A percentile compares a stretch with the other conserved stretches of the same genome.
Evolutionary conservation across 2,888 invertebrate genomes (phyloP).

Genomic region (Noctua janthe): DNA sequence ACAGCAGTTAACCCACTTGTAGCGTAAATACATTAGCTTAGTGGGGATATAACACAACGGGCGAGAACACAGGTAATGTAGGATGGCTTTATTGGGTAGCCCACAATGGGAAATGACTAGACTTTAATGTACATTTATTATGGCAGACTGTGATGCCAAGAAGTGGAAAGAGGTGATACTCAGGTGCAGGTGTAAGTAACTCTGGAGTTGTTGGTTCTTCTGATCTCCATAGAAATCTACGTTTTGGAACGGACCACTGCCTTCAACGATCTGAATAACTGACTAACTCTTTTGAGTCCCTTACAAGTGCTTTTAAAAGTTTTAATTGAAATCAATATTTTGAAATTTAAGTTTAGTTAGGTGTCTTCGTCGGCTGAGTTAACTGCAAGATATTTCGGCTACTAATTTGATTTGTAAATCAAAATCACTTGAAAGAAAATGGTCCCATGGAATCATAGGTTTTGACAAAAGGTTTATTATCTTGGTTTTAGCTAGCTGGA

Average conservation of each 20-base stretch:
- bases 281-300: neutral
- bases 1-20: slow-evolving; percentile 63
- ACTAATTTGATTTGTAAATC: neutral
- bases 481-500: neutral
- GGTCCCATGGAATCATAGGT: neutral
- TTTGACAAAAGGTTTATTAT: neutral
- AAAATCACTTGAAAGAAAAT: neutral
- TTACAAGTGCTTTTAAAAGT: neutral
- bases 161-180: neutral
- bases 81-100: slow-evolving; percentile 27
- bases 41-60: slow-evolving; percentile 32
- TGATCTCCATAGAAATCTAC: neutral
- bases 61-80: slow-evolving; percentile 38
- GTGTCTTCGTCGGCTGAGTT: neutral
- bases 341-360: neutral
- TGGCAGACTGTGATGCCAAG: neutral
- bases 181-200: neutral
- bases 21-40: slow-evolving; percentile 52
- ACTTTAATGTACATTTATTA: slow-evolving; percentile 18
- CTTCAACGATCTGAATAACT: neutral
- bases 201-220: neutral
- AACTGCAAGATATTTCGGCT: neutral
- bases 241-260: neutral
- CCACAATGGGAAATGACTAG: neutral
- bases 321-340: neutral